Base-by-base conservation (phyloP, 2,797 vertebrate genomes). In the Micromesistius poutassou region DNA sequence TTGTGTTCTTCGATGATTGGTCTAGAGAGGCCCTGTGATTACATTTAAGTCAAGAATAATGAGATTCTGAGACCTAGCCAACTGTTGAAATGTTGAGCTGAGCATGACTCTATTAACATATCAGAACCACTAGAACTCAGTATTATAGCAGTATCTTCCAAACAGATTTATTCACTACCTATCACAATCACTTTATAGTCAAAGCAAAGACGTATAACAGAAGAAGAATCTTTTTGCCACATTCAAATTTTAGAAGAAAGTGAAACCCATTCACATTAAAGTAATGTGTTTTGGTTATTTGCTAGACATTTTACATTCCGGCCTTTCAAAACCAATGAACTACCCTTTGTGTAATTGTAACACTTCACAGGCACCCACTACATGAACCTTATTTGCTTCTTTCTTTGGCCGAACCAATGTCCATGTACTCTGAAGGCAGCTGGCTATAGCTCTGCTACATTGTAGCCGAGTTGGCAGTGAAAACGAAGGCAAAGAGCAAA, bases 21-120 rank as follows among this genome's bases (percentile, higher is more conserved):
- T 80, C 81, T 72, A 75, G 78, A 81, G 83, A 89, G 84, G 89
- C 84, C 55, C 84, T 83, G 85, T 94, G 91, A 94, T 94, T 94
- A 88, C 83, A 73, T 89, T 87, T 93, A 93, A 94, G 91, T 94
- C 89, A 91, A 85, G 86, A 93, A 94, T 93, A 94, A 94, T 91
- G 89, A 90, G 85, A 25, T 55, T 82, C 87, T 71, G 19, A 74
- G 84, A 74, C 35, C 79, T 74, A 81, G 77, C 55, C 71, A 77
- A 82, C 66, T 73, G 75, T 74, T 22, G 75, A 74, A 81, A 82
- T 80, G 85, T 82, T 80, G 81, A 82, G 77, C 88, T 81, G 89
- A 89, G 85, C 88, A 87, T 88, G 86, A 86, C 88, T 88, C 79
- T 85, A 83, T 86, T 80, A 82, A 85, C 83, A 84, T 75, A 81